Base-by-base conservation (phyloP, 2,888 invertebrate species). In the Drosophila suboccidentalis region DNA sequence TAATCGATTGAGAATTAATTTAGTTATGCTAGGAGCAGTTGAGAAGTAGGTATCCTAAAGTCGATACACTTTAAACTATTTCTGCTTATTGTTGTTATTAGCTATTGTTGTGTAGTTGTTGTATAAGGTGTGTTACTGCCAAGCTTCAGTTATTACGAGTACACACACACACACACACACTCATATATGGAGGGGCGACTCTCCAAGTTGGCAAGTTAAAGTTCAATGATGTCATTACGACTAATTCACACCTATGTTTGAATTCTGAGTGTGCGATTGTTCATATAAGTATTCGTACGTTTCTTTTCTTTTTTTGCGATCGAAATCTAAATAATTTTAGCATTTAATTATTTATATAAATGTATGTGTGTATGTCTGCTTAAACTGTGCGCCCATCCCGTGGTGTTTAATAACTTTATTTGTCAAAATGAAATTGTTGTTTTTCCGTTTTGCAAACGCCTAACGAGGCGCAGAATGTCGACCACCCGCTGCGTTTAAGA, bases 161-260 rank as follows among this genome's bases (percentile, higher is more conserved):
- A 46, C 10, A 43, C 32, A 63, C 47, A 22, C 22, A 34, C 46
- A 26, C 34, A 44, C 29, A 54, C 32, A 36, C 41, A 53, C 44
- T 64, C 39, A 26, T 61, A 61, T 72, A 68, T 57, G 49, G 53
- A 19, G 54, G 66, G 57, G 58, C 61, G 60, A 71, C 80, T 81
- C 79, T 70, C 46, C 68, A 63, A 75, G 72, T 71, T 89, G 74
- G 71, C 84, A 72, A 85, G 89, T 89, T 85, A 89, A 86, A 89
- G 86, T 86, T 89, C 88, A 86, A 85, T 86, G 86, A 86, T 89
- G 86, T 86, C 86, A 89, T 86, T 86, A 89, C 82, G 75, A 82
- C 87, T 89, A 85, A 89, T 87, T 87, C 90, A 89, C 89, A 89
- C 90, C 86, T 89, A 84, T 80, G 78, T 81, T 85, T 89, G 89